These are phyloP conservation scores for Phrynosoma platyrhinos DNA, from an alignment of 2,113 vertebrate species.

Conservation along the genomic window DNA sequence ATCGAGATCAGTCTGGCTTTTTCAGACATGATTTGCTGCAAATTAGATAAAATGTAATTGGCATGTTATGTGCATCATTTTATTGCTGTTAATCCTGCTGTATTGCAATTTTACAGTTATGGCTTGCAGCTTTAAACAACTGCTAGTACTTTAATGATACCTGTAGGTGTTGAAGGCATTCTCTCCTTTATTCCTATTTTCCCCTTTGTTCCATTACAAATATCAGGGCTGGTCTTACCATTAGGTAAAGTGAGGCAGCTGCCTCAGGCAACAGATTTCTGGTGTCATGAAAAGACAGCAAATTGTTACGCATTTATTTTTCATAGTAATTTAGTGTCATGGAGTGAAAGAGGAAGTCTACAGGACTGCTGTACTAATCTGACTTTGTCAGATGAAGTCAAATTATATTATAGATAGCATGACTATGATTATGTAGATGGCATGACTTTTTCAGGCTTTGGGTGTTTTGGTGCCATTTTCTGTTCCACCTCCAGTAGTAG, in stretches of 20 bases:
- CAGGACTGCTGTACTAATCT: too few relatives aligned
- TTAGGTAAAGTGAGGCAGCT: neutral
- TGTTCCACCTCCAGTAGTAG: neutral
- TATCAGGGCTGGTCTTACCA: neutral
- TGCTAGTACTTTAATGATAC: neutral
- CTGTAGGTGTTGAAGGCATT: neutral
- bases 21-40: neutral
- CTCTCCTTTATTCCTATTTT: neutral
- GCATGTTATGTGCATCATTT: neutral
- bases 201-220: neutral
- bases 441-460: neutral
- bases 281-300: neutral
- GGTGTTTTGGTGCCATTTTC: neutral
- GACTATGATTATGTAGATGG: too few relatives aligned
- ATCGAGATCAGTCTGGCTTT: neutral
- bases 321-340: neutral
- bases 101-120: slow-evolving; percentile 14
- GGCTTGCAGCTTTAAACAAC: neutral
- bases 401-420: too few relatives aligned
- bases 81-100: neutral
- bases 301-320: neutral
- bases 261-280: neutral
- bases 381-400: neutral
- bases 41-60: slow-evolving; percentile 17
- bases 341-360: neutral